Evolutionary conservation across 2,113 vertebrate species (phyloP).

Genomic region (Nycticebus coucang): DNA sequence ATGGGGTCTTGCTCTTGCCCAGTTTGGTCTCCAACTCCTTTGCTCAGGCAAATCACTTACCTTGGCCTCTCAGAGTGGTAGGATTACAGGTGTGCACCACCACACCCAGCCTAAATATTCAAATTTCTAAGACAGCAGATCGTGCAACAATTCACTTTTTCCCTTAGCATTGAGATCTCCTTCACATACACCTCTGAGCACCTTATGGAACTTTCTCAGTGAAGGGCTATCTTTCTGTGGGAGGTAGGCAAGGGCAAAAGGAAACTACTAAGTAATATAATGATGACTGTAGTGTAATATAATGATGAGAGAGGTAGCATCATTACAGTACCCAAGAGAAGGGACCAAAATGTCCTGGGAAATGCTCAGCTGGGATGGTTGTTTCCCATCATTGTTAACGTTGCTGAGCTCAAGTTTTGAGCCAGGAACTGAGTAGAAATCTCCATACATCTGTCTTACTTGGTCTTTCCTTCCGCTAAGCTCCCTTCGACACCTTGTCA

Average conservation of each 20-base stretch:
- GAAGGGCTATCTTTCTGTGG: neutral
- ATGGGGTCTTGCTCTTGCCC: too few species aligned
- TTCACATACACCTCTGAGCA: neutral
- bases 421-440: neutral
- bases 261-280: neutral
- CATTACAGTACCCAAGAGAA: neutral
- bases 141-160: neutral
- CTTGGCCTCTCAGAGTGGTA: too few species aligned
- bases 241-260: neutral
- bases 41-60: too few species aligned
- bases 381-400: slow-evolving; percentile 2
- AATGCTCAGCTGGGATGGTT: neutral
- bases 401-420: slow-evolving; percentile 10
- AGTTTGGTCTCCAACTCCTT: too few species aligned
- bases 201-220: neutral
- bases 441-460: slow-evolving; percentile 54
- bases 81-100: too few species aligned
- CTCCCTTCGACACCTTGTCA: neutral
- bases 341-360: neutral
- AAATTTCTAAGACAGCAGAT: neutral
- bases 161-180: neutral
- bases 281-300: neutral
- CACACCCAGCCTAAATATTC: neutral
- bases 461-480: neutral
- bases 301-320: neutral